phyloP scores from a whole-genome alignment of 2,113 vertebrate species.

The Tauraco erythrolophus region DNA sequence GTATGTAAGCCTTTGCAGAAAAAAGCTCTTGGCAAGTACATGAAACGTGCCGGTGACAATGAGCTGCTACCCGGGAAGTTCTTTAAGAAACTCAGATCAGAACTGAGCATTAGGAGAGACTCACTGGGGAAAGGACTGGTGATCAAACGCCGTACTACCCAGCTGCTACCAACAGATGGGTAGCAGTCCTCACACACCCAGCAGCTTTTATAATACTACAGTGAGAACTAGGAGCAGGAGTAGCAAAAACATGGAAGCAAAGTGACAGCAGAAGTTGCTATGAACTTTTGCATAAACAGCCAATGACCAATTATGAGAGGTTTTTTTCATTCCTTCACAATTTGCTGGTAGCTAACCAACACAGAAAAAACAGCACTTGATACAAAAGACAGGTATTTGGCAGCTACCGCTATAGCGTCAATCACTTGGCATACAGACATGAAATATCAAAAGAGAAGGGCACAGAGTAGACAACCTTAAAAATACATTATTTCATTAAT shows the following conservation, averaged over 20 bases:
- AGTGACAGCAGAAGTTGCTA: not conserved
- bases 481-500: not conserved
- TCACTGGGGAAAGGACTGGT: not conserved
- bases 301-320: not conserved
- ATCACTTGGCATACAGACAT: not conserved
- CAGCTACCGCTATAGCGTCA: not conserved
- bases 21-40: not conserved
- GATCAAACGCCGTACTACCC: not conserved
- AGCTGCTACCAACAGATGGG: not conserved
- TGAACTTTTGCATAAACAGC: not conserved
- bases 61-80: not conserved
- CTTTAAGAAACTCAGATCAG: not conserved
- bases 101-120: not conserved
- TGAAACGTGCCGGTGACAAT: not conserved
- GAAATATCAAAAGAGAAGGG: not conserved
- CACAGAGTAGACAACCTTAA: not conserved
- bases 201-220: not conserved
- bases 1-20: not conserved
- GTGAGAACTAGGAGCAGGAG: not conserved
- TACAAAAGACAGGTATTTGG: not conserved
- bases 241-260: not conserved
- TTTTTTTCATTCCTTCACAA: not conserved
- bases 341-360: not conserved
- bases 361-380: not conserved
- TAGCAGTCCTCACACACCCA: not conserved